phyloP scores from a whole-genome alignment of 1,140 invertebrate species.

The Glossosoma conforme region DNA sequence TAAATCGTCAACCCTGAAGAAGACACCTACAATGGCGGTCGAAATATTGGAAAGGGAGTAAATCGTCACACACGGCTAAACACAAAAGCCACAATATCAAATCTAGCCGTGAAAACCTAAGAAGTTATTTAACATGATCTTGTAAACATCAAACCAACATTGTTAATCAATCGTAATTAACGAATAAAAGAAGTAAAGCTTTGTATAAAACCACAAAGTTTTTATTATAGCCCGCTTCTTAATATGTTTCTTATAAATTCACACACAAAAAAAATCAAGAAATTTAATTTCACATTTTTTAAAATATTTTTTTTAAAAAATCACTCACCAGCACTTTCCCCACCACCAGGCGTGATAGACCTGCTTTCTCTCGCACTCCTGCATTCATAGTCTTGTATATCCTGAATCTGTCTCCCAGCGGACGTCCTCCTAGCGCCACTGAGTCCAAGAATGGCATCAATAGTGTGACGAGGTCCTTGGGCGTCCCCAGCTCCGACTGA shows the following conservation, averaged over 20 bases:
- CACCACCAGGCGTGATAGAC: constrained; percentile 23
- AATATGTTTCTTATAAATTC: not conserved
- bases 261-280: not conserved
- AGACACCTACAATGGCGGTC: no score
- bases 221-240: not conserved
- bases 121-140: no score
- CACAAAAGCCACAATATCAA: no score
- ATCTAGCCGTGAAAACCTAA: no score
- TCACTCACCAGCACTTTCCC: constrained; percentile 29
- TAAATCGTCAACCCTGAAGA: no score
- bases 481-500: constrained; percentile 15
- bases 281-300: no score
- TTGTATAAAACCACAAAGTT: not conserved
- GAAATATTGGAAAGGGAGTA: no score
- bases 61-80: no score
- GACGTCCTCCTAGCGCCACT: constrained; percentile 23
- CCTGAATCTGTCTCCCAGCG: constrained; percentile 13
- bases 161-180: no score
- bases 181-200: no score
- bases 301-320: no score
- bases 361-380: constrained; percentile 25
- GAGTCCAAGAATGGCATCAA: constrained; percentile 45
- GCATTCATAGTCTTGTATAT: constrained; percentile 25
- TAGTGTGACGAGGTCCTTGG: constrained; percentile 41
- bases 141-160: no score